Percentiles rank a stretch among this genome's conserved stretches.
Conservation (phyloP, 2,113 vertebrate genomes). For the Prochilodus magdalenae region DNA sequence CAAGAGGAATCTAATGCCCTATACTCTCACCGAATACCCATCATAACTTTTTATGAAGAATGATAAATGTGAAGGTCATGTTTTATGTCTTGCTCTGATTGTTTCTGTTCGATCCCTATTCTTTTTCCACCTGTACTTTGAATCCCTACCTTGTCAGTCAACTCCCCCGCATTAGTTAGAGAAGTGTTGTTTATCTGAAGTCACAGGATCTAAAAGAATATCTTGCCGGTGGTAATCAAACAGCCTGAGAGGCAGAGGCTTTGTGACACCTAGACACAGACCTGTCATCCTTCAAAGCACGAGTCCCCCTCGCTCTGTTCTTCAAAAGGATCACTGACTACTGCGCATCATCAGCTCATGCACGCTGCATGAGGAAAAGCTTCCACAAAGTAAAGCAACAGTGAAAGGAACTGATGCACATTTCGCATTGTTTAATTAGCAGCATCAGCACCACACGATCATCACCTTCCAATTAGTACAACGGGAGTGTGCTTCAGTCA, state of each 20-base stretch:
- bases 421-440: constrained; percentile 32
- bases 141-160: constrained; percentile 7
- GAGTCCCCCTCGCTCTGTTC: constrained; percentile 18
- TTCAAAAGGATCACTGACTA: constrained; percentile 23
- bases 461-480: background rate
- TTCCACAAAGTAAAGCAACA: background rate
- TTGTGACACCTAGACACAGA: constrained; percentile 28
- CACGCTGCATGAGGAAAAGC: constrained; percentile 1
- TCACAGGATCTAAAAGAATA: constrained; percentile 45
- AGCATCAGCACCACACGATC: constrained; percentile 1
- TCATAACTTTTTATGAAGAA: background rate
- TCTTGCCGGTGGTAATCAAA: constrained; percentile 48
- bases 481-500: background rate
- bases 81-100: constrained; percentile 21
- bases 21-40: no score
- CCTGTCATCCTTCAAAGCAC: constrained; percentile 43
- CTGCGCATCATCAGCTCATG: constrained; percentile 14
- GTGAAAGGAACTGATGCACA: background rate
- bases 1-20: no score
- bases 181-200: constrained; percentile 46
- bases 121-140: background rate
- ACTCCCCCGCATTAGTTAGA: constrained; percentile 24
- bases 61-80: background rate
- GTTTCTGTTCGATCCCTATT: background rate
- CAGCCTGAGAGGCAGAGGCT: constrained; percentile 29